Evolutionary conservation across 2,888 invertebrate species (phyloP).

Genomic region (Tenthredo scrophulariae): DNA sequence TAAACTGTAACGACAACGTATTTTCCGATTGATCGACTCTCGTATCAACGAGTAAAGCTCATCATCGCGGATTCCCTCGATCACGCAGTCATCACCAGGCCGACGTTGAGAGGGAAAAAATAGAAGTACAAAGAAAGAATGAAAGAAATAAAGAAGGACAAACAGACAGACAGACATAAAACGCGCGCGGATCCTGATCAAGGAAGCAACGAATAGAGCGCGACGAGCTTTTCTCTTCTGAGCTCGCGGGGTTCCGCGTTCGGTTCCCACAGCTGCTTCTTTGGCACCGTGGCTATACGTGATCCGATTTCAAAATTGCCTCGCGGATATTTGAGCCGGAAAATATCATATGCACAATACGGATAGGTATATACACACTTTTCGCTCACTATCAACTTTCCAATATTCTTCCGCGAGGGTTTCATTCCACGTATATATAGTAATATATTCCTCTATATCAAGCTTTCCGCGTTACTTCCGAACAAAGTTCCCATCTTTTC

Average conservation of each 20-base stretch:
- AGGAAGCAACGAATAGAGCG: constrained; percentile 1
- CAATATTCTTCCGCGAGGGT: neutral
- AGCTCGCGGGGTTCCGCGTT: neutral
- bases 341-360: constrained; percentile 15
- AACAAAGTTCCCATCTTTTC: neutral
- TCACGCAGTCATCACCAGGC: constrained; percentile 7
- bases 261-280: neutral
- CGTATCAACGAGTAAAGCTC: constrained; percentile 4
- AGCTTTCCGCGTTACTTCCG: neutral
- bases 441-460: neutral
- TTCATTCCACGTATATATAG: neutral
- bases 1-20: constrained; percentile 37
- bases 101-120: neutral
- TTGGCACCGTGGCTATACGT: constrained; percentile 21
- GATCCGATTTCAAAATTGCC: constrained; percentile 44
- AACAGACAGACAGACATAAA: neutral
- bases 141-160: neutral
- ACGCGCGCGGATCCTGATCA: neutral
- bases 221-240: constrained; percentile 11
- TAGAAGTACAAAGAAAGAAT: neutral
- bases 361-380: too few species aligned
- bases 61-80: constrained; percentile 35
- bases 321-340: neutral
- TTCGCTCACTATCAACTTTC: neutral
- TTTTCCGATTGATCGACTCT: constrained; percentile 46